Evolutionary conservation across 2,888 invertebrate genomes (phyloP), one percentile per base, ranked within the genome.

Genomic region (Bellardia pandia): DNA sequence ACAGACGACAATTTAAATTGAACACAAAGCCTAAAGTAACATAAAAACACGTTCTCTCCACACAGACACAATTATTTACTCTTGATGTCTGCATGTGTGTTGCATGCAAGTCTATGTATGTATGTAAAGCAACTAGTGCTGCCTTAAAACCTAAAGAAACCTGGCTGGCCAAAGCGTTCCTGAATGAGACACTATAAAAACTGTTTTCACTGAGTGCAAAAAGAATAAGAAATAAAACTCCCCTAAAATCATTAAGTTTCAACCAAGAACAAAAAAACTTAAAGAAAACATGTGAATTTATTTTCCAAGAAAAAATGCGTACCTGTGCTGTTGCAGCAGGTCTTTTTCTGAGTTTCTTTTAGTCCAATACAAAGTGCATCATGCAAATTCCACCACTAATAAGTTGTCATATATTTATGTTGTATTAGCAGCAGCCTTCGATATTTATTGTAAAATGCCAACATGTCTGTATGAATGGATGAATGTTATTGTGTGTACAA

Each of bases 341-440:
- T 87, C 60, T 68, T 48, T 56, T 51, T 5, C 7, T 48, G n/a
- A 14, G 14, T 56, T 60, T 23, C 11, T 66, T 60, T 48, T 69
- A 80, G 16, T 69, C 42, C 23, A 58, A 42, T 66, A 85, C 78
- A 78, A 84, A 87, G 69, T 87, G 74, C 87, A 78, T 75, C 74
- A 78, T 74, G 81, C 68, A 85, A 82, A 87, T 81, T 81, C 68
- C 75, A 75, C 42, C 58, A 87, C 56, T 85, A 82, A 82, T 85
- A 85, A 64, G 77, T 82, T 87, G 85, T 85, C 87, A 87, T 85
- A 82, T 56, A 66, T 76, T 80, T 64, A 60, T 72, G 84, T 82
- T 77, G 87, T 53, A 85, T 87, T 82, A 69, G 78, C 69, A 85
- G 78, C 69, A 85, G 78, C 69, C 66, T 71, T 78, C 42, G 42